phyloP scores from a whole-genome alignment of 2,888 invertebrate genomes.

The Drosophila neutralis region DNA sequence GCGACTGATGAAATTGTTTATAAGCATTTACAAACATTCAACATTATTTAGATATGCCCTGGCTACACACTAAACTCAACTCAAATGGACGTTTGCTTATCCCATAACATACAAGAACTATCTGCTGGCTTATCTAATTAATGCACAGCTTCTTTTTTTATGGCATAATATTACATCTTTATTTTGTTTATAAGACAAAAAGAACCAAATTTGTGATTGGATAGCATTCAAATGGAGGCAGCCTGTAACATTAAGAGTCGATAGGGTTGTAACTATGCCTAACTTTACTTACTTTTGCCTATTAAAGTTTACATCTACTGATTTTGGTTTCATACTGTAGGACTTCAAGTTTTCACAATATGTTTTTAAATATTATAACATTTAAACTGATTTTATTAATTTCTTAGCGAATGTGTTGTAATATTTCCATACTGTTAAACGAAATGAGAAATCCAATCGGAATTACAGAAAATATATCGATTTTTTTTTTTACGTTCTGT shows the following conservation, averaged over 20 bases:
- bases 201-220: background rate
- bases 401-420: background rate
- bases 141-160: background rate
- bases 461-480: slow-evolving; percentile 2
- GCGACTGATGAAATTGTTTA: slow-evolving; percentile 50
- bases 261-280: background rate
- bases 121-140: background rate
- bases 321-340: background rate
- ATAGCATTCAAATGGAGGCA: no score
- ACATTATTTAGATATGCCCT: slow-evolving; percentile 1
- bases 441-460: background rate
- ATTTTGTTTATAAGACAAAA: background rate
- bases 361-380: background rate
- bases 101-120: background rate
- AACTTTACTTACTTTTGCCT: background rate
- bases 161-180: background rate
- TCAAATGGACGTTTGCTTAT: background rate
- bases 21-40: slow-evolving; percentile 36
- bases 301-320: background rate
- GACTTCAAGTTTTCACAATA: background rate
- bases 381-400: background rate
- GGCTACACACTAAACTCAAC: background rate
- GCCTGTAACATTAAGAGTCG: background rate
- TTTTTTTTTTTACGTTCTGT: background rate
- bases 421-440: background rate